These are phyloP conservation scores for Saturnia pavonia DNA, from an alignment of 2,888 invertebrate species.

Conservation along the genomic window DNA sequence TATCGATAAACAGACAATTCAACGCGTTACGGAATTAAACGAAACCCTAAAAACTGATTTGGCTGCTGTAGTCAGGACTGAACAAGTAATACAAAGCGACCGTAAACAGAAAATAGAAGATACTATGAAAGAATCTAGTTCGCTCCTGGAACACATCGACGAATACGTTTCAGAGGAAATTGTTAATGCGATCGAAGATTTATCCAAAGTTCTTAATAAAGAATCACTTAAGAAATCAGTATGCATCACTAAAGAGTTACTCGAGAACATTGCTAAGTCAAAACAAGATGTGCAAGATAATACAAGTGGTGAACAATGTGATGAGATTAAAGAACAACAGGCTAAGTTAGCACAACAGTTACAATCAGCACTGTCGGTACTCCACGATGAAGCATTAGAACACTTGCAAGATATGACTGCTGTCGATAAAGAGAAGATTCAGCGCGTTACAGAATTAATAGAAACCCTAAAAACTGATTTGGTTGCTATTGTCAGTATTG, in stretches of 20 bases:
- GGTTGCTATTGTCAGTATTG: slow-evolving; percentile 6
- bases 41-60: neutral
- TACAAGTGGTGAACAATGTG: neutral
- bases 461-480: slow-evolving; percentile 35
- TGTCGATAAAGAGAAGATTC: slow-evolving; percentile 26
- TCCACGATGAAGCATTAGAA: slow-evolving; percentile 35
- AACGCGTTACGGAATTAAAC: neutral
- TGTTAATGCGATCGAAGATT: neutral
- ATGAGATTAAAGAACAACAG: neutral
- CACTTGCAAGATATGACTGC: slow-evolving; percentile 30
- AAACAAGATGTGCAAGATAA: slow-evolving; percentile 5
- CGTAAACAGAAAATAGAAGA: neutral
- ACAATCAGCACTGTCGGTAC: slow-evolving; percentile 29
- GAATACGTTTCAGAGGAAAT: neutral
- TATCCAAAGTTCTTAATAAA: neutral
- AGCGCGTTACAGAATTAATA: slow-evolving; percentile 30
- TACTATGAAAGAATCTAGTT: neutral
- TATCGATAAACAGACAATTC: neutral
- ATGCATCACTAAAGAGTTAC: slow-evolving; percentile 38
- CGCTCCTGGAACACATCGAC: neutral
- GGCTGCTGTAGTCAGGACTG: neutral
- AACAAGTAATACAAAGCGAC: neutral
- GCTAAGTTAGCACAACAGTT: neutral
- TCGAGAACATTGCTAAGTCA: slow-evolving; percentile 28
- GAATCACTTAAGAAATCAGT: too few species aligned